These are phyloP conservation scores for Halesus radiatus DNA, from an alignment of 1,140 invertebrate genomes.

Conservation along the genomic window DNA sequence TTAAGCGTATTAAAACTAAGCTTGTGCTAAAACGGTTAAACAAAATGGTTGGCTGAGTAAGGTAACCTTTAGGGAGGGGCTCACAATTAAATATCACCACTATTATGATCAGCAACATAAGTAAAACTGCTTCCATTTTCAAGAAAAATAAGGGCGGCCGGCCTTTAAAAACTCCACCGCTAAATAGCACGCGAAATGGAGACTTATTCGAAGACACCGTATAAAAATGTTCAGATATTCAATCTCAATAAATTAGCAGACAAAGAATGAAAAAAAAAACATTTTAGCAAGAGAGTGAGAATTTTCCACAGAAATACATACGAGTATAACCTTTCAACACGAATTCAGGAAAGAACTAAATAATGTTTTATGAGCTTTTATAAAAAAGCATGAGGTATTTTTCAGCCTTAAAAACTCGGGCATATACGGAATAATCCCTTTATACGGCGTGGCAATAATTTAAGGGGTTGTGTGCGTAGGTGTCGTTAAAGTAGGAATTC, in stretches of 20 bases:
- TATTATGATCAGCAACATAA: background rate
- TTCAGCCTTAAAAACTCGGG: no score
- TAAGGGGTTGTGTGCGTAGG: background rate
- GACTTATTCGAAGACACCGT: background rate
- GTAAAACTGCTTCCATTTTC: constrained; percentile 14
- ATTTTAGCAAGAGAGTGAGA: background rate
- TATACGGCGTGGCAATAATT: background rate
- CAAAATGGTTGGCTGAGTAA: background rate
- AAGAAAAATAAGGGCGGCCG: background rate
- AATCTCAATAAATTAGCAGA: background rate
- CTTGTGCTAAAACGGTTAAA: background rate
- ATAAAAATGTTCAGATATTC: background rate
- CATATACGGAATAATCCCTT: background rate
- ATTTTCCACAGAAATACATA: background rate
- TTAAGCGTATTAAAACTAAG: background rate
- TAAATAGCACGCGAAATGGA: background rate
- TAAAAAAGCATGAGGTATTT: no score
- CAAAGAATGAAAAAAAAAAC: background rate
- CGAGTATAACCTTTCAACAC: background rate
- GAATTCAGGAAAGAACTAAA: background rate
- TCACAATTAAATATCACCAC: background rate
- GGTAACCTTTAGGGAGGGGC: background rate
- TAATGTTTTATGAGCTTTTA: background rate
- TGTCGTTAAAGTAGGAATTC: constrained; percentile 3
- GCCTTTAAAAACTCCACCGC: background rate